Percentiles rank a stretch among this genome's conserved stretches.
Conservation (phyloP, 2,888 invertebrate genomes). For the Chloroclysta siterata region DNA sequence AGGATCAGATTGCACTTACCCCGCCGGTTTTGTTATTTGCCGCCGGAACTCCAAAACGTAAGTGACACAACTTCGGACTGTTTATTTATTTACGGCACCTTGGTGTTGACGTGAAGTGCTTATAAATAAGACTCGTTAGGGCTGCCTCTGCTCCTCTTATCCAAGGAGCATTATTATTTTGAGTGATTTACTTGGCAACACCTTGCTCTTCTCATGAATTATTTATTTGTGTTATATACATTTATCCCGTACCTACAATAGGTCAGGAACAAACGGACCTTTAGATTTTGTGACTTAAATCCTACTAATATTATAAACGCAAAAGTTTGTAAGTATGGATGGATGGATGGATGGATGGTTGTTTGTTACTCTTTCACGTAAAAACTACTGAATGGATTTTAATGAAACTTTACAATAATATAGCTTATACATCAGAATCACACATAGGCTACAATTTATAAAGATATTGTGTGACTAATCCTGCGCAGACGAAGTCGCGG, state of each 20-base stretch:
- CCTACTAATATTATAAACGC: too few relatives aligned
- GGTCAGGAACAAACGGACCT: too few relatives aligned
- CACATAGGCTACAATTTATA: too few relatives aligned
- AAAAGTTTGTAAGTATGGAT: too few relatives aligned
- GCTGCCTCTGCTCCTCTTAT: constrained; percentile 43
- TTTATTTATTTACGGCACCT: constrained; percentile 58
- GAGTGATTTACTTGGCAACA: constrained; percentile 43
- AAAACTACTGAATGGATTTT: too few relatives aligned
- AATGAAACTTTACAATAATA: too few relatives aligned
- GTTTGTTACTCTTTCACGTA: too few relatives aligned
- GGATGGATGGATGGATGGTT: too few relatives aligned
- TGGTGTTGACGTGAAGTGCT: constrained; percentile 56
- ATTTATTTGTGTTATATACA: constrained; percentile 32
- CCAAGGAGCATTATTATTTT: constrained; percentile 43
- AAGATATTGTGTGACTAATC: too few relatives aligned
- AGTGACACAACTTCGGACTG: constrained; percentile 50
- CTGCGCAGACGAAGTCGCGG: too few relatives aligned
- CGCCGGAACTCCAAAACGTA: constrained; percentile 40
- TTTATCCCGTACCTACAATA: not conserved
- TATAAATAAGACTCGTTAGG: constrained; percentile 65
- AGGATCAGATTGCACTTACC: constrained; percentile 11
- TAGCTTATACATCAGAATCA: too few relatives aligned
- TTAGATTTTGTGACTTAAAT: too few relatives aligned
- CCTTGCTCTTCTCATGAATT: constrained; percentile 41
- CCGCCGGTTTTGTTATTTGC: constrained; percentile 23